phyloP scores from a whole-genome alignment of 2,888 invertebrate genomes.

The Idaea straminata region DNA sequence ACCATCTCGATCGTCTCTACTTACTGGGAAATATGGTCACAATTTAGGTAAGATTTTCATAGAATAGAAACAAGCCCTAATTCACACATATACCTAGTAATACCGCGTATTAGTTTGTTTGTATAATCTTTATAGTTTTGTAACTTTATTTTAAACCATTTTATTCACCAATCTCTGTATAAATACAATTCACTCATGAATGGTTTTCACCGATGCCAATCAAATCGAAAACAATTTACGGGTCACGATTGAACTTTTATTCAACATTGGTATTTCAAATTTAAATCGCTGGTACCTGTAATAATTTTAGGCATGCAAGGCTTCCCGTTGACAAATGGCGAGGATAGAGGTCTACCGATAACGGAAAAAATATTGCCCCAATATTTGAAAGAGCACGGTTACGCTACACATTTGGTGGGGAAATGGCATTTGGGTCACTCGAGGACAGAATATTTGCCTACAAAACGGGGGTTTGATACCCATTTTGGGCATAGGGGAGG shows the following conservation, averaged over 20 bases:
- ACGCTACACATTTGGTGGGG: constrained; percentile 88
- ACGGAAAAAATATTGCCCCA: constrained; percentile 79
- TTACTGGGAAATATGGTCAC: constrained; percentile 92
- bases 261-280: neutral
- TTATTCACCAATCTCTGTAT: neutral
- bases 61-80: neutral
- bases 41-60: constrained; percentile 79
- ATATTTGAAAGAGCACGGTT: constrained; percentile 84
- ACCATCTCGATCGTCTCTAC: constrained; percentile 88
- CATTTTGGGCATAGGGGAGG: constrained; percentile 94
- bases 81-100: too few relatives aligned
- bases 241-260: neutral
- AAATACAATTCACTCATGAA: neutral
- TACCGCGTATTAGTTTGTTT: too few relatives aligned
- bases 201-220: constrained; percentile 9
- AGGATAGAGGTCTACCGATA: constrained; percentile 65
- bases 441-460: constrained; percentile 82
- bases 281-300: neutral
- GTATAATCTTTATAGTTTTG: too few relatives aligned
- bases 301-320: constrained; percentile 64
- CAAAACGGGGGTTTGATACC: constrained; percentile 87
- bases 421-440: constrained; percentile 88
- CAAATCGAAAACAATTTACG: constrained; percentile 2
- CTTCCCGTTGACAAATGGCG: constrained; percentile 62
- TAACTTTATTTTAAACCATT: too few relatives aligned